Evolutionary conservation across 2,888 invertebrate species (phyloP), one percentile per base, ranked within the genome.

Genomic region (Gastrophysa polygoni): DNA sequence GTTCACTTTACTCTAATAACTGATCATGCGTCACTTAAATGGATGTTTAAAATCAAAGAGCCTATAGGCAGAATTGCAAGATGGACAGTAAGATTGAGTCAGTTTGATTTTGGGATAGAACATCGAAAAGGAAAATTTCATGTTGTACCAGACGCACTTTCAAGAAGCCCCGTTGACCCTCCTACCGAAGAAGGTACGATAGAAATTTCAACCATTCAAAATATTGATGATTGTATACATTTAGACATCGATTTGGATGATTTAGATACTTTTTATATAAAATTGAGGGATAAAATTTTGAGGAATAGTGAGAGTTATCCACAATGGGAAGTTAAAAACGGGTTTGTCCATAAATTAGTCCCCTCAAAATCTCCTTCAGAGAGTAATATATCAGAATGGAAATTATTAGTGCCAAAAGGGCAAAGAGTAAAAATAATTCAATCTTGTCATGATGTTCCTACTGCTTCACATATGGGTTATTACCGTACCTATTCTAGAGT

Each of bases 1-100:
- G 48, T 58, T n/a, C 49, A 58, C 17, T 73, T 73, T 55, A 67
- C 20, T 1, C 55, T 69, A 1, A 62, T 71, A 8, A 70, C 70
- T 6, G 71, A 73, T 38, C 72, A 73, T 32, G 21, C 58, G 43
- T 63, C 66, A 0, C 48, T 73, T 5, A 44, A 63, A n/a, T 71
- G 68, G 67, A 44, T 68, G n/a, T 59, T 63, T 55, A 59, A 60
- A n/a, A 14, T 68, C 11, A 61, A 68, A 44, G 46, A 64, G 17
- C 64, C 64, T 11, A 32, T 44, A 7, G 64, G 63, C n/a, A 54
- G 48, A 46, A 38, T 59, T 11, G 54, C 49, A 10, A 16, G 59
- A 14, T 63, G 56, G 59, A 43, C 21, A n/a, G 52, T 61, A 44
- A 38, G 43, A 44, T 34, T 63, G 7, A 64, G 61, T 24, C 65